These are phyloP conservation scores for Leptosomus discolor DNA, from an alignment of 2,113 vertebrate genomes.

Conservation along the genomic window DNA sequence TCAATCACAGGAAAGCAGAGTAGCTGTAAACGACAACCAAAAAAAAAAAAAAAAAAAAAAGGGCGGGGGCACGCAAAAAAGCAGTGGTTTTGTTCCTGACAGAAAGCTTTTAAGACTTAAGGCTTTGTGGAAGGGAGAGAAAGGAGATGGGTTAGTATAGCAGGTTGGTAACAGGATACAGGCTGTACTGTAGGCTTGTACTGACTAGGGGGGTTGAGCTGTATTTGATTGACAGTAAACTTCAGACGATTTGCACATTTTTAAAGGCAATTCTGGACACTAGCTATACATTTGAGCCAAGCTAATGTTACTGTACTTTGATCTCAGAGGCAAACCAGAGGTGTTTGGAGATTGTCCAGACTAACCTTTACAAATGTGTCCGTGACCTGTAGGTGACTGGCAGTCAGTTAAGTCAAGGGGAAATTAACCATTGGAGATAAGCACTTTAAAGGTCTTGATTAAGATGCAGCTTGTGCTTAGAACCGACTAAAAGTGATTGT, in stretches of 20 bases:
- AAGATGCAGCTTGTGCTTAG: background rate
- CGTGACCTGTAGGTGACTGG: background rate
- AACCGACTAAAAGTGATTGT: background rate
- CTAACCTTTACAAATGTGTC: background rate
- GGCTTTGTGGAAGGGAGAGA: background rate
- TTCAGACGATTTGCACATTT: background rate
- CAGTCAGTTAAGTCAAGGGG: background rate
- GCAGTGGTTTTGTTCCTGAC: background rate
- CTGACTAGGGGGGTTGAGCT: background rate
- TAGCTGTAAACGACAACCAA: background rate
- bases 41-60: background rate
- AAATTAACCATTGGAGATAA: background rate
- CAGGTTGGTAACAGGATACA: background rate
- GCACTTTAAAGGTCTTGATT: background rate
- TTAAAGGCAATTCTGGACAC: background rate
- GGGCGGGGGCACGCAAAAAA: no score
- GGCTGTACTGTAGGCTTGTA: background rate
- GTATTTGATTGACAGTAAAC: no score
- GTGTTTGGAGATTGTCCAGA: background rate
- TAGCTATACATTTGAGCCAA: background rate
- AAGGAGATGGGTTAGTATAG: background rate
- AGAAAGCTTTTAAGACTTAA: background rate
- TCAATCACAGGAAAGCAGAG: background rate
- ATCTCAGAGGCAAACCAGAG: background rate
- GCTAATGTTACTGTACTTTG: background rate